Conservation (phyloP, 2,113 vertebrate species). For the Dolichotis patagonum region DNA sequence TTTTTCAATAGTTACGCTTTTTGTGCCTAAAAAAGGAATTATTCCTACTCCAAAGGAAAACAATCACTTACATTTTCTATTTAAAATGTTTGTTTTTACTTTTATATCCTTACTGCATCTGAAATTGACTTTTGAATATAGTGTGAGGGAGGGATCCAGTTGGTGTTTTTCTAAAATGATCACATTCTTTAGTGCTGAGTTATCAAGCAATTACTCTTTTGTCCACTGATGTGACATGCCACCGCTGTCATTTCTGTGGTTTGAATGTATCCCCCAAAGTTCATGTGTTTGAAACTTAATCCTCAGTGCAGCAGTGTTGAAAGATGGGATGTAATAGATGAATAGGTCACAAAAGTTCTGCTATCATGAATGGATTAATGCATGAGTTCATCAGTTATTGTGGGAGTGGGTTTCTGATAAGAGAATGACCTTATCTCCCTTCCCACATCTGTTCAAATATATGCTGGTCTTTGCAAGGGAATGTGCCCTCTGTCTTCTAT, state of each 20-base stretch:
- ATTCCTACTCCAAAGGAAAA: not conserved
- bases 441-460: too few species aligned
- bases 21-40: not conserved
- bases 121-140: not conserved
- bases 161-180: slow-evolving; percentile 15
- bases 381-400: not conserved
- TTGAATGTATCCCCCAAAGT: not conserved
- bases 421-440: not conserved
- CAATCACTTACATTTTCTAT: not conserved
- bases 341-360: not conserved
- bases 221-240: not conserved
- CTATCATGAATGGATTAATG: not conserved
- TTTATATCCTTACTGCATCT: slow-evolving; percentile 15
- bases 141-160: not conserved
- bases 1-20: not conserved
- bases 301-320: not conserved
- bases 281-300: not conserved
- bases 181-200: not conserved
- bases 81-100: slow-evolving; percentile 30
- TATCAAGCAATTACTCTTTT: not conserved
- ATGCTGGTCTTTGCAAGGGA: not conserved
- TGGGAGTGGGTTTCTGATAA: not conserved
- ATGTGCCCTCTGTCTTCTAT: not conserved
- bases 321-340: not conserved
- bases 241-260: not conserved